These are phyloP conservation scores for Lasaia peninsularis DNA, from an alignment of 1,140 invertebrate species.

Conservation along the genomic window DNA sequence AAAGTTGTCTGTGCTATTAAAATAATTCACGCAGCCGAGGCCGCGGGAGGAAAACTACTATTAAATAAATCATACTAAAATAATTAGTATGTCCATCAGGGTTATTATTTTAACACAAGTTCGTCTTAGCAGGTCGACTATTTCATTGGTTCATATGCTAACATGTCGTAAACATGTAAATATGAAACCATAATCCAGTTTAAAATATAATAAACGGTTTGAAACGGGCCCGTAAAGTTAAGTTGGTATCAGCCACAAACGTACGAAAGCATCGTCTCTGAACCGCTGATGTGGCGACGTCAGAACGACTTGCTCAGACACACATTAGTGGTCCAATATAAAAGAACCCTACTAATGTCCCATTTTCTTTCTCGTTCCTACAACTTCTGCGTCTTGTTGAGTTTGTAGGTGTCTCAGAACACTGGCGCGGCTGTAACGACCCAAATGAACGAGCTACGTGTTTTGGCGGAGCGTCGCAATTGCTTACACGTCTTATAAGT, in stretches of 20 bases:
- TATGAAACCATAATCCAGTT: neutral
- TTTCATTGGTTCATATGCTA: too few relatives aligned
- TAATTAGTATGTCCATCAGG: too few relatives aligned
- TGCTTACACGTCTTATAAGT: slow-evolving; percentile 47
- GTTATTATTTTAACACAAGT: too few relatives aligned
- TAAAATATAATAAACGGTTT: slow-evolving; percentile 16
- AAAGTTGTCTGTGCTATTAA: too few relatives aligned
- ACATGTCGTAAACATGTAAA: too few relatives aligned
- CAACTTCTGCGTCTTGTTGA: slow-evolving; percentile 23
- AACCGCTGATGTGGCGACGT: slow-evolving; percentile 64
- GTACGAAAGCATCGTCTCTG: slow-evolving; percentile 47
- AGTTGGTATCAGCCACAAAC: slow-evolving; percentile 47
- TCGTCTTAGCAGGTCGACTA: too few relatives aligned
- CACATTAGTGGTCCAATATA: slow-evolving; percentile 50
- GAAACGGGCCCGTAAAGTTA: slow-evolving; percentile 21
- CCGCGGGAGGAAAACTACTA: too few relatives aligned
- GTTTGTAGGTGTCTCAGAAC: slow-evolving; percentile 33
- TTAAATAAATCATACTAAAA: too few relatives aligned
- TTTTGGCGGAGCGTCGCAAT: slow-evolving; percentile 63
- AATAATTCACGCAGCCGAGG: too few relatives aligned
- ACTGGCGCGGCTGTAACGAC: slow-evolving; percentile 48
- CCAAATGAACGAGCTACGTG: slow-evolving; percentile 65
- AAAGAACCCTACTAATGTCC: slow-evolving; percentile 35
- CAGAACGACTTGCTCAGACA: slow-evolving; percentile 56
- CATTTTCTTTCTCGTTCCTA: slow-evolving; percentile 21